These are phyloP conservation scores for Marasmarcha lunaedactyla DNA, from an alignment of 2,888 invertebrate species.

Conservation along the genomic window DNA sequence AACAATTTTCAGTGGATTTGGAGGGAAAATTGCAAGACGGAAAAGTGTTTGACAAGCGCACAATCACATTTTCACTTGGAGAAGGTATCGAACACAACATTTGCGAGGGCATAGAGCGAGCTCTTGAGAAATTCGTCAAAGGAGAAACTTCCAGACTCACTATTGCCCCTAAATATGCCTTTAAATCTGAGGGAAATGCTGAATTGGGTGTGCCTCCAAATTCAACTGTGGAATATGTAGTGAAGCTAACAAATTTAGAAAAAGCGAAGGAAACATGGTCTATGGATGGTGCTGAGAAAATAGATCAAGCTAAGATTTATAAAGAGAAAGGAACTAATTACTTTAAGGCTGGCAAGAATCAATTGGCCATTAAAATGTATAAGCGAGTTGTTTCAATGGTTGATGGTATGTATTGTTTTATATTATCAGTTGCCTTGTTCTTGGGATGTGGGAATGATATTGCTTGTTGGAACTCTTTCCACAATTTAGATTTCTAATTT, in stretches of 20 bases:
- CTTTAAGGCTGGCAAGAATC: conserved; percentile 83
- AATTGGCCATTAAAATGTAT: conserved; percentile 88
- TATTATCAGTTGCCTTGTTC: too few relatives aligned
- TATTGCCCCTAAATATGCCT: conserved; percentile 84
- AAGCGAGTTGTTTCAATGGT: conserved; percentile 78
- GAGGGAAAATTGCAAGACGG: conserved; percentile 62
- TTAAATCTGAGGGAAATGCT: conserved; percentile 77
- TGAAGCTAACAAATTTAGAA: conserved; percentile 87
- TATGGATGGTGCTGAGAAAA: conserved; percentile 80
- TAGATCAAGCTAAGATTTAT: conserved; percentile 83
- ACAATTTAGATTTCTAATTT: too few relatives aligned
- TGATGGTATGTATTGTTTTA: conserved; percentile 45
- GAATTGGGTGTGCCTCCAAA: conserved; percentile 82
- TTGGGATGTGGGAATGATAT: too few relatives aligned
- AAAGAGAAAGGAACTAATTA: conserved; percentile 94
- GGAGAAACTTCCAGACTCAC: conserved; percentile 82
- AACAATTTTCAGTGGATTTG: conserved; percentile 79
- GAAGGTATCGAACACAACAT: conserved; percentile 84
- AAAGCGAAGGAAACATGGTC: conserved; percentile 85
- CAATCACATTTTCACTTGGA: conserved; percentile 85
- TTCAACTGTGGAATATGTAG: conserved; percentile 82
- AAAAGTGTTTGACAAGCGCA: conserved; percentile 84
- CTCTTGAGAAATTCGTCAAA: conserved; percentile 82
- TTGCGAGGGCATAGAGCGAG: conserved; percentile 85
- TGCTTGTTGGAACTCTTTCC: too few relatives aligned